These are phyloP conservation scores for Nomada ruficornis DNA, from an alignment of 2,888 invertebrate species.

Conservation along the genomic window DNA sequence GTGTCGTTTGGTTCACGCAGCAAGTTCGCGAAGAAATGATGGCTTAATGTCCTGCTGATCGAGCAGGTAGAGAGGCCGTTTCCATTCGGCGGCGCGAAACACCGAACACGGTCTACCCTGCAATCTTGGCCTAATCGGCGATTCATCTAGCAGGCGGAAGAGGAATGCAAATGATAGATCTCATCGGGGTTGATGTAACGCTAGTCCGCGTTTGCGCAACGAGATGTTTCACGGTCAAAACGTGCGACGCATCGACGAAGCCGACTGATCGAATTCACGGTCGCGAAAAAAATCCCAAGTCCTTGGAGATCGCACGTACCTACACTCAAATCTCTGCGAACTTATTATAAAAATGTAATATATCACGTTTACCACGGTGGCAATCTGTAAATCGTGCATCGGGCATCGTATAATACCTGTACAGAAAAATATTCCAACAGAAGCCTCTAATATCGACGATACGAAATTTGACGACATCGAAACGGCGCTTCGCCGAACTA, in stretches of 20 bases:
- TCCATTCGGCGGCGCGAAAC: constrained; percentile 29
- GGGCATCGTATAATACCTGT: no score
- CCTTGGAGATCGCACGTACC: not conserved
- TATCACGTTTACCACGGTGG: no score
- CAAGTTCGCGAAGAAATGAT: constrained; percentile 22
- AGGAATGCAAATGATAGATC: constrained; percentile 60
- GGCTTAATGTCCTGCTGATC: constrained; percentile 13
- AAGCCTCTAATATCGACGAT: not conserved
- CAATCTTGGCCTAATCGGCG: constrained; percentile 52
- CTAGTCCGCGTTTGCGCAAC: constrained; percentile 21
- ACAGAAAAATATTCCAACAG: no score
- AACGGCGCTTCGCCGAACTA: not conserved
- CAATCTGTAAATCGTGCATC: no score
- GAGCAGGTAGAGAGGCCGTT: constrained; percentile 11
- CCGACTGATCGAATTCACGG: not conserved
- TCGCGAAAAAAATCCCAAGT: not conserved
- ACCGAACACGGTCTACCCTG: constrained; percentile 32
- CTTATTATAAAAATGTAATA: no score
- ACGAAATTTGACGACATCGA: constrained; percentile 16
- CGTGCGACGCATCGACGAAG: constrained; percentile 3
- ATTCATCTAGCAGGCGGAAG: constrained; percentile 50
- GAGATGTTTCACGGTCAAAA: constrained; percentile 40
- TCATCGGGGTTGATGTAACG: constrained; percentile 33
- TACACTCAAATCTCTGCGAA: not conserved
- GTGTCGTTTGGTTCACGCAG: not conserved